A percentile compares a stretch with the other conserved stretches of the same genome.
Evolutionary conservation across 2,888 invertebrate genomes (phyloP).

Genomic region (Alentia gelatinosa): DNA sequence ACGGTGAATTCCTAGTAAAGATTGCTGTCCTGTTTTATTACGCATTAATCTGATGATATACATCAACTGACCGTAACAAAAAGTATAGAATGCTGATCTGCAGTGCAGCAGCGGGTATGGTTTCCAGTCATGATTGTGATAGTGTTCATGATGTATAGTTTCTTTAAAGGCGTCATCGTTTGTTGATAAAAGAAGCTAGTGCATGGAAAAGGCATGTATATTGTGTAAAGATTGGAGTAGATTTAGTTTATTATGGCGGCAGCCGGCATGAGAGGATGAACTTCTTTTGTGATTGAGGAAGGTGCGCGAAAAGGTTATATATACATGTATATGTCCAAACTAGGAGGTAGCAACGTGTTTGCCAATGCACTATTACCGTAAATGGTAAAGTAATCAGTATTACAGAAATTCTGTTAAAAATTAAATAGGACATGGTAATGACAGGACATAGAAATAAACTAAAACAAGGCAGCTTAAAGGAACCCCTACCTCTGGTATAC

Average conservation of each 20-base stretch:
- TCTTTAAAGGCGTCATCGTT: no score
- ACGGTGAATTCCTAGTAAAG: not conserved
- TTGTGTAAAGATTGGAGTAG: no score
- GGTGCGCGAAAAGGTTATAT: no score
- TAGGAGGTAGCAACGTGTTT: no score
- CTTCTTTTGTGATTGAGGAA: no score
- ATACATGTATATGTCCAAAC: no score
- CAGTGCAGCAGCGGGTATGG: not conserved
- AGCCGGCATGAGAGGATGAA: no score
- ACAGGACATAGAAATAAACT: not conserved
- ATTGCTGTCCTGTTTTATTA: not conserved
- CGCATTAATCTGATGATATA: not conserved
- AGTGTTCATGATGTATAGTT: not conserved
- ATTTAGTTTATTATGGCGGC: no score
- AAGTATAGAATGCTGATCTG: not conserved
- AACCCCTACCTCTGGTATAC: not conserved
- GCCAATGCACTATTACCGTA: no score
- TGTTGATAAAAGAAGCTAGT: no score
- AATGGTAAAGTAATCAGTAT: not conserved
- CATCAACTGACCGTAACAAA: not conserved
- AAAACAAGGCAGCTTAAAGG: not conserved
- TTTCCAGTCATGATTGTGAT: slow-evolving; percentile 9
- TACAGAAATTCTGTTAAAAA: not conserved
- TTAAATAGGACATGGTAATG: not conserved
- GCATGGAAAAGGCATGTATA: no score